Evolutionary conservation across 2,888 invertebrate species (phyloP).

Genomic region (Conomelus anceps): DNA sequence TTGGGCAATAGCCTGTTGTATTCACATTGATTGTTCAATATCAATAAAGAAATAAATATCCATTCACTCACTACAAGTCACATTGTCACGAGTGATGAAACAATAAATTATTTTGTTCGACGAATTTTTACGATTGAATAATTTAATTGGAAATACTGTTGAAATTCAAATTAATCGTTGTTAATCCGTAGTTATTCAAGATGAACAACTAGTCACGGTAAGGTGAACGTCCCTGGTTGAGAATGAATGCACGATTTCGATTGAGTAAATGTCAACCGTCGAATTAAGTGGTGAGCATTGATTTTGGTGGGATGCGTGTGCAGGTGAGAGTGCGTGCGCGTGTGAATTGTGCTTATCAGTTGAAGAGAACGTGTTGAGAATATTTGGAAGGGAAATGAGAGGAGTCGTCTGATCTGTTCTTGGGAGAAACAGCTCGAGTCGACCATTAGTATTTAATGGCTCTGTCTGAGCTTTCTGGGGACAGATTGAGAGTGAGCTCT

Average conservation of each 20-base stretch:
- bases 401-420: not conserved
- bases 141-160: no score
- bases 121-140: no score
- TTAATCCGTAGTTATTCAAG: no score
- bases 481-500: slow-evolving; percentile 5
- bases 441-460: slow-evolving; percentile 9
- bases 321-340: not conserved
- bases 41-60: no score
- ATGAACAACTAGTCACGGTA: not conserved
- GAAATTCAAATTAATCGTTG: no score
- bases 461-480: slow-evolving; percentile 11
- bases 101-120: no score
- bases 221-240: not conserved
- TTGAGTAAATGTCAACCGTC: not conserved
- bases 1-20: no score
- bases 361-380: slow-evolving; percentile 3
- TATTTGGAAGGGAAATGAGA: slow-evolving; percentile 7
- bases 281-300: not conserved
- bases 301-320: not conserved
- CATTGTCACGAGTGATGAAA: no score
- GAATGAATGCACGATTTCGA: not conserved
- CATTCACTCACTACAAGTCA: no score
- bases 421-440: not conserved
- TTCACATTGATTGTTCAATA: no score
- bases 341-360: not conserved